These are phyloP conservation scores for Clepsis dumicolana DNA, from an alignment of 2,888 invertebrate species.

Conservation along the genomic window DNA sequence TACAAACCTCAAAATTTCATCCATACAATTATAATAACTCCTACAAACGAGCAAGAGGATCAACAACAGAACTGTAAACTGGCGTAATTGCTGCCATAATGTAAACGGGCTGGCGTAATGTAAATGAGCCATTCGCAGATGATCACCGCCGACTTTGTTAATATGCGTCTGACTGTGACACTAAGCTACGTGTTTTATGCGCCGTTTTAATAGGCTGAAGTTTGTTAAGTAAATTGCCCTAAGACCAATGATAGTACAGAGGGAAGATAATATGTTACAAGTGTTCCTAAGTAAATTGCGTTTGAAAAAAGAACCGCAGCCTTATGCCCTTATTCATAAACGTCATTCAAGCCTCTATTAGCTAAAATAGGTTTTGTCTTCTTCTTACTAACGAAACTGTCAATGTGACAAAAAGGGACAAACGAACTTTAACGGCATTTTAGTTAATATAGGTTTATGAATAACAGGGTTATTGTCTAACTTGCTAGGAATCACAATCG, in stretches of 20 bases:
- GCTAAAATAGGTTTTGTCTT: too few species aligned
- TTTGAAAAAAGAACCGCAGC: too few species aligned
- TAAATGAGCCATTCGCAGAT: conserved; percentile 15
- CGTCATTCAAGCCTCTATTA: too few species aligned
- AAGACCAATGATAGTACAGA: too few species aligned
- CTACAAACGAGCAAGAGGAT: background rate
- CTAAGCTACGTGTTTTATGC: conserved; percentile 10
- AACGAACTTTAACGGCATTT: too few species aligned
- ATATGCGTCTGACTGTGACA: conserved; percentile 22
- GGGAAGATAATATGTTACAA: too few species aligned
- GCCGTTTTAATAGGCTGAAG: background rate
- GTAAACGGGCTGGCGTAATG: conserved; percentile 12
- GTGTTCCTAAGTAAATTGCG: background rate
- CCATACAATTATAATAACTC: conserved; percentile 17
- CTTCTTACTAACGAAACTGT: too few species aligned
- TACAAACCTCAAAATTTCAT: background rate
- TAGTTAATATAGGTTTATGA: too few species aligned
- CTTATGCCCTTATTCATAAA: too few species aligned
- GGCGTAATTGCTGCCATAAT: conserved; percentile 15
- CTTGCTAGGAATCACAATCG: too few species aligned
- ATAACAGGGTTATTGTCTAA: too few species aligned
- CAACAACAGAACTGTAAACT: conserved; percentile 17
- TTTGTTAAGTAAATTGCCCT: conserved; percentile 11
- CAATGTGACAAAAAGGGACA: too few species aligned
- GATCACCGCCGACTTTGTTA: conserved; percentile 15